Evolutionary conservation across 2,888 invertebrate genomes (phyloP).

Genomic region (Apodemia duryi): DNA sequence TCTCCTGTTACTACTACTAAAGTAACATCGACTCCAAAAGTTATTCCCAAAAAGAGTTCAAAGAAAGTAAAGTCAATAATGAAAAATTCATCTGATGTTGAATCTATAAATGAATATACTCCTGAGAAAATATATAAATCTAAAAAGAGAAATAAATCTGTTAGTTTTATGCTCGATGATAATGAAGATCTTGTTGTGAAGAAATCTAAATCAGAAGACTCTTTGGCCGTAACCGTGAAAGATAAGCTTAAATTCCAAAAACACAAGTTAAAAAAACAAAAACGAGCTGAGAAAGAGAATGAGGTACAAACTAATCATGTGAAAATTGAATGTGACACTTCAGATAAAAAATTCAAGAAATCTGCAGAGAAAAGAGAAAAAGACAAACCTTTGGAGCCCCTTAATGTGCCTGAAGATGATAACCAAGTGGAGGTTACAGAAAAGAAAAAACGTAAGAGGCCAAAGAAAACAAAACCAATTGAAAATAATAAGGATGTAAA

Average conservation of each 20-base stretch:
- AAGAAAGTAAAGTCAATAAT: slow-evolving; percentile 52
- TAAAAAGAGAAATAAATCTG: slow-evolving; percentile 66
- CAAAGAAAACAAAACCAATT: slow-evolving; percentile 7
- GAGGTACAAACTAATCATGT: slow-evolving; percentile 23
- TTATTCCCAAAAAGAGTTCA: slow-evolving; percentile 29
- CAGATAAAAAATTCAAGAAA: slow-evolving; percentile 28
- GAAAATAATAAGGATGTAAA: neutral
- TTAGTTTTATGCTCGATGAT: slow-evolving; percentile 64
- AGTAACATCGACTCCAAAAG: slow-evolving; percentile 46
- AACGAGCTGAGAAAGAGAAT: slow-evolving; percentile 37
- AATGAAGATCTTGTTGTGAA: slow-evolving; percentile 50
- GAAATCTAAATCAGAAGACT: slow-evolving; percentile 54
- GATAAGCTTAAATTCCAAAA: slow-evolving; percentile 29
- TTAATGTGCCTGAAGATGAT: neutral
- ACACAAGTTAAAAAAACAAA: slow-evolving; percentile 40
- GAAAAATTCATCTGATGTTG: slow-evolving; percentile 41
- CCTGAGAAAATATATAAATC: slow-evolving; percentile 38
- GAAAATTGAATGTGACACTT: slow-evolving; percentile 16
- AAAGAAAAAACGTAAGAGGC: slow-evolving; percentile 24
- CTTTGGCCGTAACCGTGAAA: slow-evolving; percentile 26
- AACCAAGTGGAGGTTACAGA: slow-evolving; percentile 16
- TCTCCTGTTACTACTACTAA: slow-evolving; percentile 35
- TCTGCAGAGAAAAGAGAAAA: slow-evolving; percentile 26
- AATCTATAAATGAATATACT: slow-evolving; percentile 23
- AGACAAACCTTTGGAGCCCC: slow-evolving; percentile 3